phyloP scores from a whole-genome alignment of 2,113 vertebrate genomes.

The Panthera leo region DNA sequence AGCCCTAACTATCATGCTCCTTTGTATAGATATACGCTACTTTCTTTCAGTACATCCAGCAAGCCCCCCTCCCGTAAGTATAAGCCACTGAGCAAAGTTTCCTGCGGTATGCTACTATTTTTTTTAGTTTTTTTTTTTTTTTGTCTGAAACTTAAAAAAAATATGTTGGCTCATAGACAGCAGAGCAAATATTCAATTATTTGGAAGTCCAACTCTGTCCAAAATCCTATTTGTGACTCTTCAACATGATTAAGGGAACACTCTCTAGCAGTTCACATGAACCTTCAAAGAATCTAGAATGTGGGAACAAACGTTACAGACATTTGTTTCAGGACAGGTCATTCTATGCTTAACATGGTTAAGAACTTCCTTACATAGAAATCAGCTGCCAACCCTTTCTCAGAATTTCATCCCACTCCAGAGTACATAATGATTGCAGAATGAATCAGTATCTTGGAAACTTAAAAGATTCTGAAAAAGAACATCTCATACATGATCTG shows the following conservation, averaged over 20 bases:
- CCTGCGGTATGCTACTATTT: background rate
- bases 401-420: conserved; percentile 27
- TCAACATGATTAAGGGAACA: conserved; percentile 30
- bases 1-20: background rate
- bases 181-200: background rate
- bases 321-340: background rate
- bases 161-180: background rate
- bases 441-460: background rate
- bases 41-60: background rate
- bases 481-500: background rate
- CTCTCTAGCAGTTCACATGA: background rate
- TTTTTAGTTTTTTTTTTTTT: background rate
- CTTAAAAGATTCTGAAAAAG: background rate
- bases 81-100: background rate
- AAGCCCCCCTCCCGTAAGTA: background rate
- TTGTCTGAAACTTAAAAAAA: conserved; percentile 20
- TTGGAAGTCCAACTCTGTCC: background rate
- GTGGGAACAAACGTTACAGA: conserved; percentile 6
- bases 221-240: background rate
- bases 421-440: background rate
- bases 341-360: conserved; percentile 16
- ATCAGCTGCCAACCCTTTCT: conserved; percentile 7
- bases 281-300: background rate
- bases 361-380: conserved; percentile 17
- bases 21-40: background rate